A percentile compares a stretch with the other conserved stretches of the same genome.
These are phyloP conservation scores for Gymnogyps californianus DNA, from an alignment of 2,113 vertebrate species.

Conservation along the genomic window DNA sequence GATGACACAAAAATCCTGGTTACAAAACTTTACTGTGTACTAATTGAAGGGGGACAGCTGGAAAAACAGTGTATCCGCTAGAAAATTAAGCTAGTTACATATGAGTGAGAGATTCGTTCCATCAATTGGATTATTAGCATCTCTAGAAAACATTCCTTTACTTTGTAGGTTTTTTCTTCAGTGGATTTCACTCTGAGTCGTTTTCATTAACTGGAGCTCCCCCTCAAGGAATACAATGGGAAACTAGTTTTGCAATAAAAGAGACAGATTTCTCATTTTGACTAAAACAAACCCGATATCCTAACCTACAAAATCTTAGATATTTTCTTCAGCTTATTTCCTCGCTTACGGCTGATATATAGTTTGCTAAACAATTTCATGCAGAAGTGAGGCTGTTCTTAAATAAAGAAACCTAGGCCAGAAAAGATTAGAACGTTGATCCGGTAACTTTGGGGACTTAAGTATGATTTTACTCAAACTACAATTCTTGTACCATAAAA, in stretches of 20 bases:
- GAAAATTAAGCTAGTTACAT: neutral
- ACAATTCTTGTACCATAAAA: neutral
- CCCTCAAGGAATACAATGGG: constrained; percentile 53
- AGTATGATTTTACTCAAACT: neutral
- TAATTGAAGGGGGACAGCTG: neutral
- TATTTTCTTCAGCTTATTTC: neutral
- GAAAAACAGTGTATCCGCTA: neutral
- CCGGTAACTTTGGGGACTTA: neutral
- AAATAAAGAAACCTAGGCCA: neutral
- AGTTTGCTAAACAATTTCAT: neutral
- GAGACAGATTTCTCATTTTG: neutral
- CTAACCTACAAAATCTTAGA: neutral
- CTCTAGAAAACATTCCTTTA: neutral
- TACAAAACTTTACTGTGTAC: neutral
- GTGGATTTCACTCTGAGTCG: neutral
- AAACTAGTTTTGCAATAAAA: neutral
- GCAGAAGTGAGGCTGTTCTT: neutral
- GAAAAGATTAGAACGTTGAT: neutral
- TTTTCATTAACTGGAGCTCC: constrained; percentile 65
- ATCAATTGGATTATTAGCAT: neutral
- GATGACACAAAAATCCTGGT: neutral
- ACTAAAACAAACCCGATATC: neutral
- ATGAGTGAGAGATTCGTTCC: neutral
- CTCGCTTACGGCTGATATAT: neutral
- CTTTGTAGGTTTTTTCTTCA: neutral